Evolutionary conservation across 2,888 invertebrate genomes (phyloP).

Genomic region (Macrosiphum euphorbiae): DNA sequence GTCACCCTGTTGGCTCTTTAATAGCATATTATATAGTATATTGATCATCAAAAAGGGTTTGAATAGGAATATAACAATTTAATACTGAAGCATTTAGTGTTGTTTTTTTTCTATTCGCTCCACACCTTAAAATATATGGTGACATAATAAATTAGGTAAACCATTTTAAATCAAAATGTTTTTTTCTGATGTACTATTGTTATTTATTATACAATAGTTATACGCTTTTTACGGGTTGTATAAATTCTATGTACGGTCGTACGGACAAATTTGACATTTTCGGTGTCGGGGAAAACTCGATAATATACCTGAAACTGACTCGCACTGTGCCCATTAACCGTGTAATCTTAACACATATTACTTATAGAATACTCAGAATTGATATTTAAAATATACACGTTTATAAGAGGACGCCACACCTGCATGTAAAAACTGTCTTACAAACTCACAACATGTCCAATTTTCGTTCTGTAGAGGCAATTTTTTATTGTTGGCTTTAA

Average conservation of each 20-base stretch:
- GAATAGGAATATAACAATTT: neutral
- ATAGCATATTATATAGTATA: no score
- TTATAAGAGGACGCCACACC: neutral
- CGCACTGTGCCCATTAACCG: neutral
- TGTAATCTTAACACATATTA: neutral
- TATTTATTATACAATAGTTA: neutral
- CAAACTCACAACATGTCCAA: neutral
- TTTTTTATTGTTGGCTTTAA: neutral
- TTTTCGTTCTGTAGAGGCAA: neutral
- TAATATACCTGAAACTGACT: neutral
- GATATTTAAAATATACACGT: neutral
- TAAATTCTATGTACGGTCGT: neutral
- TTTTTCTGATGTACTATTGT: neutral
- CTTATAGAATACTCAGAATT: neutral
- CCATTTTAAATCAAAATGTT: neutral
- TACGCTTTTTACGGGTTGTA: neutral
- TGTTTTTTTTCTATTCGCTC: neutral
- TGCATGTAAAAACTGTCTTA: neutral
- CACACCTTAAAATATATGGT: neutral
- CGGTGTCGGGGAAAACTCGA: neutral
- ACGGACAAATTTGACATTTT: neutral
- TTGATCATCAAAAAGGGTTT: neutral
- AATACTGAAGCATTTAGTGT: neutral
- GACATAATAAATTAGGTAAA: neutral
- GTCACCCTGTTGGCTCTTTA: no score